Percentiles rank a stretch among this genome's conserved stretches.
phyloP scores from a whole-genome alignment of 2,113 vertebrate genomes.

The Gavia stellata region DNA sequence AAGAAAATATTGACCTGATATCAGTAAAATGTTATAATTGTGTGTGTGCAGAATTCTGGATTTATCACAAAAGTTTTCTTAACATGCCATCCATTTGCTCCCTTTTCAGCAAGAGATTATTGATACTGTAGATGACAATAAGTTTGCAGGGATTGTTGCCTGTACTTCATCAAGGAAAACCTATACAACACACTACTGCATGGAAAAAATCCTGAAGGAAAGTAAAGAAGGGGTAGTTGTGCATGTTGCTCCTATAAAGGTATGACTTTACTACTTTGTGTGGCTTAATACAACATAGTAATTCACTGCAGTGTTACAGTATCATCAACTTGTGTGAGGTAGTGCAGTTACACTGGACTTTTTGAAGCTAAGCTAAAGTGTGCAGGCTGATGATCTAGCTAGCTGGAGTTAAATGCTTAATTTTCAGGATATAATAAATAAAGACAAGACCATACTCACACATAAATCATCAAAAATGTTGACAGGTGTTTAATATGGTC shows the following conservation, averaged over 20 bases:
- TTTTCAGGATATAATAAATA: neutral
- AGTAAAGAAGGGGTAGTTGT: conserved; percentile 43
- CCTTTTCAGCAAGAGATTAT: conserved; percentile 51
- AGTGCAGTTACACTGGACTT: neutral
- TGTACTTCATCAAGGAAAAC: conserved; percentile 66
- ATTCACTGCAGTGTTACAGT: neutral
- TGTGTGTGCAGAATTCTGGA: neutral
- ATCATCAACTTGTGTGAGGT: neutral
- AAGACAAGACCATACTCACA: neutral
- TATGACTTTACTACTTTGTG: neutral
- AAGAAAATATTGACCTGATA: neutral
- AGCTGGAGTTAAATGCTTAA: neutral
- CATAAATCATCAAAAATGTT: neutral
- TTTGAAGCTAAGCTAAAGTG: neutral
- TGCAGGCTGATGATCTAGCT: neutral
- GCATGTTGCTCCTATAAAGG: conserved; percentile 60
- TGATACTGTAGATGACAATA: conserved; percentile 55
- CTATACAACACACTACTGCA: conserved; percentile 58
- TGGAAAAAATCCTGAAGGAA: conserved; percentile 56
- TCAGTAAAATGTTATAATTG: neutral
- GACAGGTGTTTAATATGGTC: neutral
- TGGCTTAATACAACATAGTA: neutral
- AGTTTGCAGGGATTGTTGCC: conserved; percentile 61
- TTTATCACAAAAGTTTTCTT: neutral
- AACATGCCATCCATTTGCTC: neutral